Evolutionary conservation across 2,888 invertebrate species (phyloP), one percentile per base, ranked within the genome.

Genomic region (Tromatobia lineatoria): DNA sequence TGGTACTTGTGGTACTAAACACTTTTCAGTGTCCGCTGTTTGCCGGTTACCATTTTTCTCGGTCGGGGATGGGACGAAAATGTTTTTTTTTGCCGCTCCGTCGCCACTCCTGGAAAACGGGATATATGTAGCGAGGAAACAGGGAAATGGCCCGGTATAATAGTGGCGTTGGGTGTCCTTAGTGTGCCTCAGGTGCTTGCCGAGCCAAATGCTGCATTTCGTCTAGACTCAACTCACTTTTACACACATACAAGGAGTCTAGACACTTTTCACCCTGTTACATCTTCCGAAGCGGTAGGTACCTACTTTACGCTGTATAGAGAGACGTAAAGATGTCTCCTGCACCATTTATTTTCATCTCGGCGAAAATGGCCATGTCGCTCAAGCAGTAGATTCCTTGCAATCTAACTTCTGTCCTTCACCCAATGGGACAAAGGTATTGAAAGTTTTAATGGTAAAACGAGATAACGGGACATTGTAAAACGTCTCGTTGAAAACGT

Each of bases 41-140:
- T 83, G 75, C 76, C 71, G 75, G 50, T 52, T 13, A 73, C 50
- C 59, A 83, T 83, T 76, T 73, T 76, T 76, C 80, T 71, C 74
- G 23, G 25, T 45, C 47, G 20, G 23, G 66, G 57, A 59, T 20
- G 66, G 67, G n/a, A 50, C 59, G 66, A 50, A 18, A 34, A 54
- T 45, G 23, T 70, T 52, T n/a, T 42, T n/a, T 61, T n/a, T 70
- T 73, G 25, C 25, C 59, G 23, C 34, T 45, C 61, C 61, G 67
- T 74, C 61, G 73, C 59, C 69, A 80, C 77, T 84, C 25, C 25
- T 25, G 69, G 77, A 54, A 80, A 83, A 83, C 73, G 29, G 73
- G 73, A 18, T 42, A 66, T 57, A 20, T 73, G 38, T 10, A 38
- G 61, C 34, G 34, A 64, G 74, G 71, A 67, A 38, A 67, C 18